Base-by-base conservation (phyloP, 1,140 invertebrate species). In the Chionoecetes opilio region DNA sequence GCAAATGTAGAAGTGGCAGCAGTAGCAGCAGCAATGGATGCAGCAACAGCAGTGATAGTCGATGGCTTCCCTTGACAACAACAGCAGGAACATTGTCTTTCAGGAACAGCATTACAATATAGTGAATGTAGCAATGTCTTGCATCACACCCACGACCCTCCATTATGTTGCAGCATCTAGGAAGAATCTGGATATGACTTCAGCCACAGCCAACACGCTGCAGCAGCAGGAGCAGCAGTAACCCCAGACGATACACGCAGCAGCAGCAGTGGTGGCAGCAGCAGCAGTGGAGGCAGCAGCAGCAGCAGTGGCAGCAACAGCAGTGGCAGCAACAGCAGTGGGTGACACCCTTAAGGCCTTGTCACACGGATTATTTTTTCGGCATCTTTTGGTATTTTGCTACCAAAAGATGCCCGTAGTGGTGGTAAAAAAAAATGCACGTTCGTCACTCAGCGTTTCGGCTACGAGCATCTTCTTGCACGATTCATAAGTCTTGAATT, bases 1-100 rank as follows among this genome's bases (percentile, higher is more conserved):
- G 3, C 35, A 35, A 9, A 31, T 34, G 14, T 26, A 75, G 63
- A 2, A 8, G 63, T 26, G n/a, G 63, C 63, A 75, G 63, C 63
- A 75, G 63, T 75, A 75, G 63, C n/a, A 75, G 21, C 63, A 75
- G 63, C 63, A 75, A n/a, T 6, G 63, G 63, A n/a, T 75, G 63
- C n/a, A n/a, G 63, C 63, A 75, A 21, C 63, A 75, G 63, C 63
- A 75, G 63, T 75, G 21, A 17, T 6, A 26, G n/a, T 26, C 1
- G 63, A 75, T n/a, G 63, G 63, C 63, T 26, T 90, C 41, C 38
- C 1, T 90, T 88, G 35, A 26, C 86, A 88, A 37, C 37, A 88
- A 37, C 86, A 88, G 86, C 35, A 53, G 26, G 31, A 35, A 75
- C 89, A 35, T 34, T 75, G 63, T 32, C 32, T 31, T 91, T 91